These are phyloP conservation scores for Anguilla pacifica DNA, from an alignment of 2,797 vertebrate species.

Conservation along the genomic window DNA sequence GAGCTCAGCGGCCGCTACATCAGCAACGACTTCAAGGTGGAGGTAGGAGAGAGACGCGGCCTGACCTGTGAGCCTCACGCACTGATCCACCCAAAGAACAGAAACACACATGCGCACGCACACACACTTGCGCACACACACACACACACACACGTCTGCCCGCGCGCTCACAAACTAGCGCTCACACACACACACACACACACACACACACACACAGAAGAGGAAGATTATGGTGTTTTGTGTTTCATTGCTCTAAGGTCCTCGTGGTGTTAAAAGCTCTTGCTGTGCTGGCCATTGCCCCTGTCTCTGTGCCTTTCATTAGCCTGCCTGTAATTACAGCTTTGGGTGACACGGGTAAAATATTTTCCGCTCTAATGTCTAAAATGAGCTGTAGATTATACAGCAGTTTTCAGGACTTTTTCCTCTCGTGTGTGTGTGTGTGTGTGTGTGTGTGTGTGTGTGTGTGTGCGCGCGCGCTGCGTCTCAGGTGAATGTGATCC, in stretches of 20 bases:
- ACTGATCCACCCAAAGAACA: too few relatives aligned
- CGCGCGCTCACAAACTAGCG: background rate
- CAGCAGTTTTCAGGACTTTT: background rate
- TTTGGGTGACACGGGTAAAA: background rate
- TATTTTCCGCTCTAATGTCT: background rate
- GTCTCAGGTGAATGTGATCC: constrained; percentile 91
- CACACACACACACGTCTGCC: too few relatives aligned
- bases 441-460: background rate
- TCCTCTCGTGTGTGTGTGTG: background rate
- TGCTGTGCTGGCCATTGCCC: background rate
- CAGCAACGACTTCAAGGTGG: constrained; percentile 96
- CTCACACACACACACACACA: too few relatives aligned
- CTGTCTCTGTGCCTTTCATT: background rate
- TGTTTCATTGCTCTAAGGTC: background rate
- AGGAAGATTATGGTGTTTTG: background rate
- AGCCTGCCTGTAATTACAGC: background rate
- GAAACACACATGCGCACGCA: too few relatives aligned
- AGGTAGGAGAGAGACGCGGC: constrained; percentile 73
- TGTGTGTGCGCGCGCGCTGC: background rate
- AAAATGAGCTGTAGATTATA: background rate
- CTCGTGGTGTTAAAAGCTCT: background rate
- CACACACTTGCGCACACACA: too few relatives aligned
- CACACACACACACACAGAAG: background rate
- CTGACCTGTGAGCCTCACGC: background rate
- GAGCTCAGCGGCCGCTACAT: constrained; percentile 96